Base-by-base conservation (phyloP, 2,113 vertebrate species). In the Cyanistes caeruleus region DNA sequence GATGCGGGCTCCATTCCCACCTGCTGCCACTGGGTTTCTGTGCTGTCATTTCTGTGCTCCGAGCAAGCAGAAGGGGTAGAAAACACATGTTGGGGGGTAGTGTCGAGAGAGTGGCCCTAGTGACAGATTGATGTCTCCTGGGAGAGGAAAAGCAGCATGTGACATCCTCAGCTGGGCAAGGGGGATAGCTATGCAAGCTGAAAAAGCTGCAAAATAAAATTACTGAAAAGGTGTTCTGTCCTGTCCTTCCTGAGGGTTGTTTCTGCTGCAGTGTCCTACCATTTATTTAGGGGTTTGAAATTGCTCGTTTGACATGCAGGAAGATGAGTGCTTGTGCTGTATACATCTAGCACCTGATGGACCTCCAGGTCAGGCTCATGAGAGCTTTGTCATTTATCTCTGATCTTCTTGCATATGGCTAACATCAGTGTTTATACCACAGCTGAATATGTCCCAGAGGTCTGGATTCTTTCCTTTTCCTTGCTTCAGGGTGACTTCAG, bases 221-320 rank as follows among this genome's bases (percentile, higher is more conserved):
- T 24, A 44, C 51, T 65, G n/a, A 69, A 68, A 68, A 88, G 44
- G 18, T 56, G 31, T 75, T 92, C 88, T 64, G 43, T 51, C 67
- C 48, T 64, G 83, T 86, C 90, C 88, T 94, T 94, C 58, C 80
- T 83, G 53, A 35, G 70, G 37, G 41, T n/a, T 97, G 63, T 58
- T 95, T 91, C 77, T 95, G 78, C 81, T 91, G 94, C 89, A 93
- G 89, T 63, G 59, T 77, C 59, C 79, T 81, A 31, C 56, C 2
- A 2, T 89, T 92, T 95, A 35, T 72, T 69, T 60, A 67, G 56
- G 49, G 16, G 14, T 17, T 84, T 82, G 77, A 82, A 92, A 60
- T 70, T 15, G 33, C 24, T 70, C 25, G 5, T 81, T 88, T 72
- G 65, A 70, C 41, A 10, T 22, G 25, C 31, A 62, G 79, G 60